phyloP scores from a whole-genome alignment of 2,113 vertebrate species.

The Phycodurus eques region DNA sequence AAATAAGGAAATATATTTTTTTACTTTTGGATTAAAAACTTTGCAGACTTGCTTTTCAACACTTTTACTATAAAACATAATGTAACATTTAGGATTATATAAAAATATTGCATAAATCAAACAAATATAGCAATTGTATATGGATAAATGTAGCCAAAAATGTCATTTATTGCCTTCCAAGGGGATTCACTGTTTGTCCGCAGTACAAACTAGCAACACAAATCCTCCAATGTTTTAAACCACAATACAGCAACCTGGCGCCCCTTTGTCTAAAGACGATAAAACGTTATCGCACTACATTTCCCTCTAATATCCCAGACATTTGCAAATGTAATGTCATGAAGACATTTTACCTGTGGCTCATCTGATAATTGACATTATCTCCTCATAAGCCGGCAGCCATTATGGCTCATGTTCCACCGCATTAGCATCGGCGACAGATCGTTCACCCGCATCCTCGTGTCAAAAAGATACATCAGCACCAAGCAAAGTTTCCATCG shows the following conservation, averaged over 20 bases:
- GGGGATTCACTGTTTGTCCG: neutral
- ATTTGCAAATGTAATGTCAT: neutral
- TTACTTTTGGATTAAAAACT: too few relatives aligned
- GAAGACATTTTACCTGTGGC: conserved; percentile 10
- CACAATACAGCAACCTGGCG: neutral
- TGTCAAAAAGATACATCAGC: conserved; percentile 58
- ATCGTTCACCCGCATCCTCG: conserved; percentile 49
- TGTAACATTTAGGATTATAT: too few relatives aligned
- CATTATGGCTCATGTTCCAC: conserved; percentile 33
- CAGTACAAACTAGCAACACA: neutral
- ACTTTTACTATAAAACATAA: too few relatives aligned
- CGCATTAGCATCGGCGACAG: conserved; percentile 39
- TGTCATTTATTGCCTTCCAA: neutral
- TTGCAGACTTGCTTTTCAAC: too few relatives aligned
- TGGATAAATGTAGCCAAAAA: neutral
- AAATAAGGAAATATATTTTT: too few relatives aligned
- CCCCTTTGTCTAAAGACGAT: neutral
- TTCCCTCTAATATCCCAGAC: neutral
- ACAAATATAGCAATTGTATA: neutral
- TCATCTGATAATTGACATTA: conserved; percentile 36
- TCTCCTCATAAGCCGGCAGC: conserved; percentile 24
- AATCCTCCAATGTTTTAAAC: neutral
- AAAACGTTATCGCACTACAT: neutral
- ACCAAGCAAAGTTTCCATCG: conserved; percentile 50
- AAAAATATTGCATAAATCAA: neutral